Evolutionary conservation across 2,113 vertebrate genomes (phyloP).

Genomic region (Pedionomus torquatus): DNA sequence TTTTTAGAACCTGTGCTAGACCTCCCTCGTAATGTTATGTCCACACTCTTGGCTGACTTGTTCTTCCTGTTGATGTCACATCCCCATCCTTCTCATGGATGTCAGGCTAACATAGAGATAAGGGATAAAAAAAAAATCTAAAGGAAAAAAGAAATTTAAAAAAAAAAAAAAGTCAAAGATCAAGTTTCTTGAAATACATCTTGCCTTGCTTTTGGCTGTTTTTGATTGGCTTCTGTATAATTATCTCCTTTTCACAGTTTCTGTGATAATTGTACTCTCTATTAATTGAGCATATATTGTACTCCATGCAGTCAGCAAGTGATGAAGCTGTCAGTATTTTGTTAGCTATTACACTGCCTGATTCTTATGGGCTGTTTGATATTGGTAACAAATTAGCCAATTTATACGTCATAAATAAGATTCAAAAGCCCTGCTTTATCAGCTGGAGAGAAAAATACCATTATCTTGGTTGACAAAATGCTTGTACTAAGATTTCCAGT

Average conservation of each 20-base stretch:
- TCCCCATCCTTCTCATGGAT: neutral
- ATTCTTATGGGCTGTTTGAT: constrained; percentile 51
- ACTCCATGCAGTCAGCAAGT: constrained; percentile 24
- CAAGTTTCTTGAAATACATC: neutral
- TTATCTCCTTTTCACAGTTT: constrained; percentile 36
- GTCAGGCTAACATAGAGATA: neutral
- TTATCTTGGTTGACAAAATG: constrained; percentile 52
- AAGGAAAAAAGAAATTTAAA: fast-evolving
- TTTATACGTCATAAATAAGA: constrained; percentile 57
- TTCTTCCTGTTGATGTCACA: neutral
- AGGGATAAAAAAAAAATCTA: fast-evolving
- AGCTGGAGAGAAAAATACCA: constrained; percentile 30
- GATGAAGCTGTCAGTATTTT: constrained; percentile 51
- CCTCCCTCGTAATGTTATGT: neutral
- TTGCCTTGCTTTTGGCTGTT: constrained; percentile 10
- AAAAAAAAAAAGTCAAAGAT: neutral
- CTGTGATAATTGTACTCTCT: constrained; percentile 43
- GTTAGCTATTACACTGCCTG: constrained; percentile 28
- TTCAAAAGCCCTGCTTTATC: constrained; percentile 36
- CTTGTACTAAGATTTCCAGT: constrained; percentile 17
- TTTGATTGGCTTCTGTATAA: constrained; percentile 56
- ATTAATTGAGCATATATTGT: constrained; percentile 47
- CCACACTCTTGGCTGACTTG: neutral
- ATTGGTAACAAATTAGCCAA: constrained; percentile 35
- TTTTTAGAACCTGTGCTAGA: neutral